These are phyloP conservation scores for Callopanchax toddi DNA, from an alignment of 2,113 vertebrate species.

Conservation along the genomic window DNA sequence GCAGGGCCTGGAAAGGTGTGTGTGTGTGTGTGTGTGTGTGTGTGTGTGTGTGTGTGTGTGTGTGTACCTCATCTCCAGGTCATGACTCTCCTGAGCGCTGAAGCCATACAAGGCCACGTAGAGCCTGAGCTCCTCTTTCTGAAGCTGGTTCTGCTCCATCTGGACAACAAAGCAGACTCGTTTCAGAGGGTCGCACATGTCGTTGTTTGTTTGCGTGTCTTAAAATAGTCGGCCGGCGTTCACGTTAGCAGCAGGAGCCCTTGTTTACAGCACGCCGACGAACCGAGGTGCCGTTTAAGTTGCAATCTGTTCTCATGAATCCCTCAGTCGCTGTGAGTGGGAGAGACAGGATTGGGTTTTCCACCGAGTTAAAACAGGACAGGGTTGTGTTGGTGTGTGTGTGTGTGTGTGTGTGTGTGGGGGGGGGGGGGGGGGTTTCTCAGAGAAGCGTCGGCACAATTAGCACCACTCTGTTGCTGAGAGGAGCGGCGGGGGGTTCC, in stretches of 20 bases:
- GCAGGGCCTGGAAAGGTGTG: slow-evolving; percentile 2
- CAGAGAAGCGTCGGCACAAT: slow-evolving; percentile 56
- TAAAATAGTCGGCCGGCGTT: slow-evolving; percentile 42
- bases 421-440: slow-evolving; percentile 60
- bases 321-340: slow-evolving; percentile 50
- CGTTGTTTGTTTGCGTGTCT: slow-evolving; percentile 3
- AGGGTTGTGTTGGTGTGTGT: slow-evolving; percentile 45
- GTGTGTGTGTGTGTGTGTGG: too few relatives aligned
- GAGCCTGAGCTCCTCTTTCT: slow-evolving; percentile 86
- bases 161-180: slow-evolving; percentile 36
- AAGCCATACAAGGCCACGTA: slow-evolving; percentile 97
- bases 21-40: neutral
- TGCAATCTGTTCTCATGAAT: slow-evolving; percentile 60
- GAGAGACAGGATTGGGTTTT: slow-evolving; percentile 44
- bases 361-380: slow-evolving; percentile 51
- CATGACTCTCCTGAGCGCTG: slow-evolving; percentile 90
- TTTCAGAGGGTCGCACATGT: neutral
- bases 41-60: neutral
- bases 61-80: slow-evolving; percentile 94
- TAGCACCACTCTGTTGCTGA: slow-evolving; percentile 45
- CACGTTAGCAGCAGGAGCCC: slow-evolving; percentile 13
- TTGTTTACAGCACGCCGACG: slow-evolving; percentile 49
- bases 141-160: slow-evolving; percentile 70
- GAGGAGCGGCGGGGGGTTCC: slow-evolving; percentile 24
- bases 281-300: slow-evolving; percentile 23